Base-by-base conservation (phyloP, 1,140 invertebrate species). In the Pteromalus puparum region DNA sequence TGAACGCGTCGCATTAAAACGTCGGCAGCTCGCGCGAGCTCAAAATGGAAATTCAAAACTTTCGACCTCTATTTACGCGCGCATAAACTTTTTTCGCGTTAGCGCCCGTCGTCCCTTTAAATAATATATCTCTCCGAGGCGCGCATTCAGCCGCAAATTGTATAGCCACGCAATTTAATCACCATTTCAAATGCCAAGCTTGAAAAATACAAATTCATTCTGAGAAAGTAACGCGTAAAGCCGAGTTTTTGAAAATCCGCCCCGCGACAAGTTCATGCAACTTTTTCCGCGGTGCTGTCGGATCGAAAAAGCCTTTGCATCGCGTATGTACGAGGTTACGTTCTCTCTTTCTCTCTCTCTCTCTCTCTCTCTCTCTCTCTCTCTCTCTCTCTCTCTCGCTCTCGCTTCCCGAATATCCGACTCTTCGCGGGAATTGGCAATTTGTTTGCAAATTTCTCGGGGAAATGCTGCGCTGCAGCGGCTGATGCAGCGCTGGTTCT, bases 371-470 rank as follows among this genome's bases (percentile, higher is more conserved):
- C 24, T 74, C 70, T 9, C 48, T 65, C 30, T 42, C 18, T 75
- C 65, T 12, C 46, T 34, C 79, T 70, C 79, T 73, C 7, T 13
- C 24, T 53, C 65, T 0, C 15, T 28, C 6, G 18, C 48, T 65
- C 28, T 3, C 28, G 6, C 38, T 30, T 13, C 72, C 86, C 88
- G 79, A 89, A 90, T 88, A 88, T 86, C 86, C 85, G 86, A 87
- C 87, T 88, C 87, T 90, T 91, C 89, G 73, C 48, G 74, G 90
- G 90, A 92, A 92, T 92, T 92, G 91, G 88, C 91, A 92, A 92
- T 92, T 92, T 92, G 90, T 91, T 92, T 92, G 92, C 91, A 92
- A 92, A 92, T 92, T 92, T 92, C 86, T 87, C 84, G 86, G 88
- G 73, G 84, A 77, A 81, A 81, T 74, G 65, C 48, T n/a, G 30